These are phyloP conservation scores for Brachionus manjavacas DNA, from an alignment of 1,140 invertebrate genomes.

Conservation along the genomic window DNA sequence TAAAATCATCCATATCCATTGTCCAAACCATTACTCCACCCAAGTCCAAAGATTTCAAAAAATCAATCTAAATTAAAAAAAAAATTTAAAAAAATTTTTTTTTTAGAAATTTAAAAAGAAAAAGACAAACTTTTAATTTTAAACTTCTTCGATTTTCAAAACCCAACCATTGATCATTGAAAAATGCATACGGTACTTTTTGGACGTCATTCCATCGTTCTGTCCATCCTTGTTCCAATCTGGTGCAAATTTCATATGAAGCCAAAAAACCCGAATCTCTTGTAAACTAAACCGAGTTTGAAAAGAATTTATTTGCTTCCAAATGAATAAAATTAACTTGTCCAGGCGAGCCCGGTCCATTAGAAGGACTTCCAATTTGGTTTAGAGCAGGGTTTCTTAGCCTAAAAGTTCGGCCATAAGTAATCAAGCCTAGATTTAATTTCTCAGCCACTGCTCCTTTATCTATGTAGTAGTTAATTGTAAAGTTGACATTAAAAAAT, in stretches of 20 bases:
- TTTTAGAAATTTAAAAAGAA: constrained; percentile 43
- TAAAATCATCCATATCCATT: constrained; percentile 72
- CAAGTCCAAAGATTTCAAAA: constrained; percentile 82
- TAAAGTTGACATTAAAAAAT: constrained; percentile 45
- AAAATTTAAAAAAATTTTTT: constrained; percentile 36
- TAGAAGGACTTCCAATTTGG: constrained; percentile 75
- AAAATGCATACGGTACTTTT: constrained; percentile 70
- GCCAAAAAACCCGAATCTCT: constrained; percentile 82
- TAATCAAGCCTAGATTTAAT: constrained; percentile 75
- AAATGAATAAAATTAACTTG: constrained; percentile 57
- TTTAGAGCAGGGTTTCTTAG: constrained; percentile 67
- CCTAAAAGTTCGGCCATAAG: constrained; percentile 79
- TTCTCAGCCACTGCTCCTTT: constrained; percentile 73
- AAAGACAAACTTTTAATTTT: constrained; percentile 62
- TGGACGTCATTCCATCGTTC: constrained; percentile 65
- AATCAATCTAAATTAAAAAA: constrained; percentile 66
- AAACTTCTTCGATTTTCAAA: constrained; percentile 82
- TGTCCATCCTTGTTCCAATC: constrained; percentile 64
- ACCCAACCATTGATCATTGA: constrained; percentile 82
- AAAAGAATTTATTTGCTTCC: constrained; percentile 77
- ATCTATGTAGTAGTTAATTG: constrained; percentile 64
- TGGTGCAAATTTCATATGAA: constrained; percentile 73
- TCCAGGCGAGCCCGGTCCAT: constrained; percentile 63
- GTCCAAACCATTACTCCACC: constrained; percentile 95
- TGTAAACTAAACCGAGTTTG: constrained; percentile 64